A percentile compares a stretch with the other conserved stretches of the same genome.
Evolutionary conservation across 2,888 invertebrate genomes (phyloP).

Genomic region (Caenorhabditis doughertyi): DNA sequence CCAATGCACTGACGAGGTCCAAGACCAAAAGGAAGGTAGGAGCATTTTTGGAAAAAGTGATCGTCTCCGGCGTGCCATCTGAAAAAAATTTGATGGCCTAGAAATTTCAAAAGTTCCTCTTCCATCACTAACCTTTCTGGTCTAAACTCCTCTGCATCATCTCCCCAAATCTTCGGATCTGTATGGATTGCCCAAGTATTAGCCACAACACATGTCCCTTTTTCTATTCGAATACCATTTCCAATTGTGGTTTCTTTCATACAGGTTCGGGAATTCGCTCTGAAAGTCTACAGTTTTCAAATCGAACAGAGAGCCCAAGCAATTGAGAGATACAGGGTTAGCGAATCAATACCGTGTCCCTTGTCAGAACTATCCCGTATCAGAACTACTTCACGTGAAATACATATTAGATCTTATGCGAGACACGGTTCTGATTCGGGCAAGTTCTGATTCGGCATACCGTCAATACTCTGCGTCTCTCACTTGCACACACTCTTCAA

Average conservation of each 20-base stretch:
- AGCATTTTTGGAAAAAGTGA: constrained; percentile 45
- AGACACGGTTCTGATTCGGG: too few species aligned
- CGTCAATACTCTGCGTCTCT: too few species aligned
- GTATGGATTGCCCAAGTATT: constrained; percentile 55
- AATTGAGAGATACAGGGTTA: too few species aligned
- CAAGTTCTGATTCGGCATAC: too few species aligned
- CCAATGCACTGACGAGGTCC: constrained; percentile 75
- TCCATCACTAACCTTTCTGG: constrained; percentile 66
- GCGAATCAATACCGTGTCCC: too few species aligned
- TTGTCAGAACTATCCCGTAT: too few species aligned
- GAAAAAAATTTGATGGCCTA: constrained; percentile 40
- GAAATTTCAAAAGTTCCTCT: too few species aligned
- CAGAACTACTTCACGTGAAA: too few species aligned
- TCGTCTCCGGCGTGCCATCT: constrained; percentile 68
- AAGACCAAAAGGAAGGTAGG: constrained; percentile 66
- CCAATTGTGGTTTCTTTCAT: constrained; percentile 69
- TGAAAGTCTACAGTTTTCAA: constrained; percentile 6
- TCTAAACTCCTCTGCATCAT: constrained; percentile 64
- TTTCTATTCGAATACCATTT: constrained; percentile 64
- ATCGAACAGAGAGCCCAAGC: background rate
- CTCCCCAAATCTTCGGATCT: constrained; percentile 67
- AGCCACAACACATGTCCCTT: constrained; percentile 58
- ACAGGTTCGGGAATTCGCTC: constrained; percentile 39
- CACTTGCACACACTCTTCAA: too few species aligned
- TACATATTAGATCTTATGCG: too few species aligned